phyloP scores from a whole-genome alignment of 2,888 invertebrate genomes.

The Ptilodon capucinus region DNA sequence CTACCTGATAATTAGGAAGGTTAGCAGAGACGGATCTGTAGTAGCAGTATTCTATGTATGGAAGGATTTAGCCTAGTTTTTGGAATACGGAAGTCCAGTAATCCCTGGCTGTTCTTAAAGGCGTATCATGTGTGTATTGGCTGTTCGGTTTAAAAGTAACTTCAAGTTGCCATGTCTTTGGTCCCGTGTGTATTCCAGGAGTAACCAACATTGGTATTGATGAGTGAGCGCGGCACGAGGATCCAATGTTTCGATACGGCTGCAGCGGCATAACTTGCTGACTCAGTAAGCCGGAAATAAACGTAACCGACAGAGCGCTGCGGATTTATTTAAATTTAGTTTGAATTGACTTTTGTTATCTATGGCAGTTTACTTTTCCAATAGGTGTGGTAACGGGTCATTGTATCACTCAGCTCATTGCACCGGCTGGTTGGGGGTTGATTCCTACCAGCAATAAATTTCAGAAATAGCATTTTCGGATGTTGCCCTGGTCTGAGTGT shows the following conservation, averaged over 20 bases:
- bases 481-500: too few species aligned
- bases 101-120: too few species aligned
- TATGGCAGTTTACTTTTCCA: neutral
- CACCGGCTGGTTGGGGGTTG: too few species aligned
- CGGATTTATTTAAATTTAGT: conserved; percentile 22
- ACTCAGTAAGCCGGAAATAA: conserved; percentile 13
- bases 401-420: too few species aligned
- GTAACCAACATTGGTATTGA: conserved; percentile 36
- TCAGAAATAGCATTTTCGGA: too few species aligned
- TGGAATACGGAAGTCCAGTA: too few species aligned
- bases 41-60: too few species aligned
- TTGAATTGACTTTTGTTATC: conserved; percentile 3
- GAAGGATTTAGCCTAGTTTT: too few species aligned
- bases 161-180: neutral
- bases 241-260: conserved; percentile 40
- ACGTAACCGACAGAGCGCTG: conserved; percentile 9
- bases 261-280: conserved; percentile 31
- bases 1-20: too few species aligned
- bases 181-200: conserved; percentile 7
- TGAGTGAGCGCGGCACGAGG: conserved; percentile 37
- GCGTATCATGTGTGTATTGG: neutral
- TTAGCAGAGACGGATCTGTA: too few species aligned
- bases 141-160: neutral
- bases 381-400: too few species aligned
- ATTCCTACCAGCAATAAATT: too few species aligned